A percentile compares a stretch with the other conserved stretches of the same genome.
Conservation (phyloP, 1,140 invertebrate species). For the Steinernema khuongi region DNA sequence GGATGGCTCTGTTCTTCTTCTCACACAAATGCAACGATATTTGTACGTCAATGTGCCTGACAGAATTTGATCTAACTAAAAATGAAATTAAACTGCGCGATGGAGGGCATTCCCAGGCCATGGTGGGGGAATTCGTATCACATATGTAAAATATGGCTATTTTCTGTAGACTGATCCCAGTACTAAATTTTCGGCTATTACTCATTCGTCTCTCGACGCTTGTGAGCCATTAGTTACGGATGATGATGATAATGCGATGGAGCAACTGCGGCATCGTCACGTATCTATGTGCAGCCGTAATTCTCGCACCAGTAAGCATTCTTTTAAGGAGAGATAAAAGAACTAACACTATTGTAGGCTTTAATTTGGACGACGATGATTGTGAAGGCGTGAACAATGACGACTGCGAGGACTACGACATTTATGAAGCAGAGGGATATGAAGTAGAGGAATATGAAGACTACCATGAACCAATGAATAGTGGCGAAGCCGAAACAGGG, state of each 20-base stretch:
- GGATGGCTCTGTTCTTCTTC: slow-evolving; percentile 67
- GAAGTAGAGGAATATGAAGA: neutral
- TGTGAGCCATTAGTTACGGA: slow-evolving; percentile 31
- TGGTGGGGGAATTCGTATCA: neutral
- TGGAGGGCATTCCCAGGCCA: slow-evolving; percentile 21
- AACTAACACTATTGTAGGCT: neutral
- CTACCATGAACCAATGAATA: slow-evolving; percentile 24
- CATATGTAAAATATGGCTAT: neutral
- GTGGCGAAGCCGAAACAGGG: slow-evolving; percentile 2
- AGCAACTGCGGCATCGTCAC: slow-evolving; percentile 22
- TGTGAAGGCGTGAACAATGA: neutral
- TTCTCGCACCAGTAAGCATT: neutral
- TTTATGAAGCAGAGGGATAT: neutral
- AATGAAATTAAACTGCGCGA: slow-evolving; percentile 13
- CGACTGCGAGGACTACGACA: neutral
- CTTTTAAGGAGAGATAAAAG: neutral
- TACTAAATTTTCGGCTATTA: slow-evolving; percentile 19
- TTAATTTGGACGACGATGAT: neutral
- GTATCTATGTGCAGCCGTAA: slow-evolving; percentile 12
- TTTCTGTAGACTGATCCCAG: neutral
- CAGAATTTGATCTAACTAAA: slow-evolving; percentile 64
- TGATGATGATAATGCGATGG: slow-evolving; percentile 37
- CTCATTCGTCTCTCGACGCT: slow-evolving; percentile 27
- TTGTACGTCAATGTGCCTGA: slow-evolving; percentile 63
- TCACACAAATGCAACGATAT: slow-evolving; percentile 66